Percentiles rank a stretch among this genome's conserved stretches.
phyloP scores from a whole-genome alignment of 2,113 vertebrate genomes.

The Myodes glareolus region DNA sequence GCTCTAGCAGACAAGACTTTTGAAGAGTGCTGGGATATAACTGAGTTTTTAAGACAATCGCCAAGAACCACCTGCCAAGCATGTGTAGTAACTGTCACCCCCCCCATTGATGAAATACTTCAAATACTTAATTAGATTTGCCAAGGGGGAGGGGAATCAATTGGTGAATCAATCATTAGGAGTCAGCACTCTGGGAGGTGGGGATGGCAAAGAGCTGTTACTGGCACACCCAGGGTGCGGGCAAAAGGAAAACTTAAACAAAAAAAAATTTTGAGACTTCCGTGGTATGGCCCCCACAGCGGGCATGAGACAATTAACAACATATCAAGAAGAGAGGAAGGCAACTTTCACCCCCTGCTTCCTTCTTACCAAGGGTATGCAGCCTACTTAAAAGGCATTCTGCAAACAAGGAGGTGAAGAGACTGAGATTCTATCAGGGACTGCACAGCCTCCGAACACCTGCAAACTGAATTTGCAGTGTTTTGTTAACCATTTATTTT shows the following conservation, averaged over 20 bases:
- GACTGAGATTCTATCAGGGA: slow-evolving; percentile 67
- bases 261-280: slow-evolving; percentile 82
- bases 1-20: slow-evolving; percentile 92
- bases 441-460: slow-evolving; percentile 67
- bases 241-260: slow-evolving; percentile 81
- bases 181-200: slow-evolving; percentile 80
- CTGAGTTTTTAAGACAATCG: slow-evolving; percentile 86
- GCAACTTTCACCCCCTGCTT: slow-evolving; percentile 80
- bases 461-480: slow-evolving; percentile 84
- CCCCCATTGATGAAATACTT: slow-evolving; percentile 82
- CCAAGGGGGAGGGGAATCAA: slow-evolving; percentile 58
- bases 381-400: slow-evolving; percentile 83
- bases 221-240: slow-evolving; percentile 75
- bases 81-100: slow-evolving; percentile 79
- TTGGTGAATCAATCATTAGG: slow-evolving; percentile 81
- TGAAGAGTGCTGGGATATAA: slow-evolving; percentile 86
- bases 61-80: slow-evolving; percentile 86
- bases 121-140: slow-evolving; percentile 90
- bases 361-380: slow-evolving; percentile 82
- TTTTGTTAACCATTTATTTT: slow-evolving; percentile 88
- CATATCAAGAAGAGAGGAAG: slow-evolving; percentile 77
- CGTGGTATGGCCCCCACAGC: neutral
- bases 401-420: slow-evolving; percentile 80
- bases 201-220: slow-evolving; percentile 78
- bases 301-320: slow-evolving; percentile 81